A percentile compares a stretch with the other conserved stretches of the same genome.
phyloP scores from a whole-genome alignment of 2,797 vertebrate species.

The Oreortyx pictus region DNA sequence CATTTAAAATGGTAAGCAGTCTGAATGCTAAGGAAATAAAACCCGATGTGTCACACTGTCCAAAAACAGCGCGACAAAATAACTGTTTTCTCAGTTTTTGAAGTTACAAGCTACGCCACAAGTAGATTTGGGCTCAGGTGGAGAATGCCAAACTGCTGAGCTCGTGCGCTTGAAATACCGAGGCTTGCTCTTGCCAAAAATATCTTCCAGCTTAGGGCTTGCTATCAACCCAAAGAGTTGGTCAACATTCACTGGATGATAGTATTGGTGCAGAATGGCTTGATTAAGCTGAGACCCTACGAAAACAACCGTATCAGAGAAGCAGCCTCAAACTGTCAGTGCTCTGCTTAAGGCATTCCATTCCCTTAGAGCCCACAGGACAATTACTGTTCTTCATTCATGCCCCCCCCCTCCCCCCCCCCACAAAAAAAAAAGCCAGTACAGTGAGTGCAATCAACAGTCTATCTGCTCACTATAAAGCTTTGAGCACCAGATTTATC shows the following conservation, averaged over 20 bases:
- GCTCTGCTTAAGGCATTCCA: not conserved
- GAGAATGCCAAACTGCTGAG: constrained; percentile 94
- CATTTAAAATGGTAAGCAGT: not conserved
- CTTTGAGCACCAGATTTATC: not conserved
- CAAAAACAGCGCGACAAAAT: not conserved
- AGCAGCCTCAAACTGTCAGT: fast-evolving
- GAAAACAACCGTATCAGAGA: not conserved
- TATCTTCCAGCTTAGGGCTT: constrained; percentile 85
- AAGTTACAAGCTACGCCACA: not conserved
- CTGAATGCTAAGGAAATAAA: not conserved
- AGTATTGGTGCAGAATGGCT: constrained; percentile 41
- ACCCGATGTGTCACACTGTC: fast-evolving
- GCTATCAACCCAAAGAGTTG: constrained; percentile 73
- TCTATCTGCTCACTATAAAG: not conserved
- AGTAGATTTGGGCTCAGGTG: constrained; percentile 49
- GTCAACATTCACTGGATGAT: not conserved
- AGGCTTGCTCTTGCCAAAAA: constrained; percentile 94
- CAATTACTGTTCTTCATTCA: fast-evolving
- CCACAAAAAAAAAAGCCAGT: not conserved
- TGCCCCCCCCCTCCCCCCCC: not conserved
- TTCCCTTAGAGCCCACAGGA: not conserved
- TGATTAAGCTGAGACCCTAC: constrained; percentile 20
- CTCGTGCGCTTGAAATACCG: constrained; percentile 95
- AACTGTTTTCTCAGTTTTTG: not conserved
- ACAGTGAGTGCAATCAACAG: fast-evolving